Percentiles rank a stretch among this genome's conserved stretches.
These are phyloP conservation scores for Zoanthus gigantus DNA, from an alignment of 92 coral and sea anemone genomes.

Conservation along the genomic window DNA sequence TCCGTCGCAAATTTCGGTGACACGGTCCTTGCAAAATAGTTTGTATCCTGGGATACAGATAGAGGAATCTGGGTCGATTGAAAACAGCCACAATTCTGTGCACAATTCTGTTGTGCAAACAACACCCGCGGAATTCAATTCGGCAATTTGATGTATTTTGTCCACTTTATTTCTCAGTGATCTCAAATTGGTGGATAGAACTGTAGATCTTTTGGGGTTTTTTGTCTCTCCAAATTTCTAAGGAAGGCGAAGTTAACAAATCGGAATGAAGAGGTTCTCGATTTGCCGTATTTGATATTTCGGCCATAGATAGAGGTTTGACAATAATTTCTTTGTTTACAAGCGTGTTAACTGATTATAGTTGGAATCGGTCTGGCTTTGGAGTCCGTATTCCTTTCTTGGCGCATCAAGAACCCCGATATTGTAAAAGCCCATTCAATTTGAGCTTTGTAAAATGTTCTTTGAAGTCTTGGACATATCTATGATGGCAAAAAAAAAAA, in stretches of 20 bases:
- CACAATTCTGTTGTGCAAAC: constrained; percentile 63
- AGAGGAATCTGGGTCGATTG: constrained; percentile 54
- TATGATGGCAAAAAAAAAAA: no score
- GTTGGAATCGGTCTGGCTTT: no score
- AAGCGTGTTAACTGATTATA: neutral
- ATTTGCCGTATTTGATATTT: neutral
- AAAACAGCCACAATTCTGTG: constrained; percentile 53
- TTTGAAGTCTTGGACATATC: no score
- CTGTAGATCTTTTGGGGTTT: constrained; percentile 23
- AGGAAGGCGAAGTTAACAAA: constrained; percentile 15
- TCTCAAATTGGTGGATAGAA: constrained; percentile 44
- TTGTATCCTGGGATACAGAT: constrained; percentile 61
- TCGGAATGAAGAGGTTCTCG: constrained; percentile 17
- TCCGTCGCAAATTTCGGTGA: constrained; percentile 52
- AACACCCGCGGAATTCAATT: constrained; percentile 51
- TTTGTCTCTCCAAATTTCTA: constrained; percentile 12
- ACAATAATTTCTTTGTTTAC: neutral
- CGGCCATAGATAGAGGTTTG: neutral
- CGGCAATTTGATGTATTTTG: constrained; percentile 42
- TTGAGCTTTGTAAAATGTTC: no score
- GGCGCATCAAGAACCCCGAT: no score
- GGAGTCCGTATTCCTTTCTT: no score
- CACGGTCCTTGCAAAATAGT: constrained; percentile 59
- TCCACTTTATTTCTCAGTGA: constrained; percentile 42
- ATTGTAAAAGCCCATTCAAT: no score